Percentiles rank a stretch among this genome's conserved stretches.
These are phyloP conservation scores for Clarias gariepinus DNA, from an alignment of 2,113 vertebrate species.

Conservation along the genomic window DNA sequence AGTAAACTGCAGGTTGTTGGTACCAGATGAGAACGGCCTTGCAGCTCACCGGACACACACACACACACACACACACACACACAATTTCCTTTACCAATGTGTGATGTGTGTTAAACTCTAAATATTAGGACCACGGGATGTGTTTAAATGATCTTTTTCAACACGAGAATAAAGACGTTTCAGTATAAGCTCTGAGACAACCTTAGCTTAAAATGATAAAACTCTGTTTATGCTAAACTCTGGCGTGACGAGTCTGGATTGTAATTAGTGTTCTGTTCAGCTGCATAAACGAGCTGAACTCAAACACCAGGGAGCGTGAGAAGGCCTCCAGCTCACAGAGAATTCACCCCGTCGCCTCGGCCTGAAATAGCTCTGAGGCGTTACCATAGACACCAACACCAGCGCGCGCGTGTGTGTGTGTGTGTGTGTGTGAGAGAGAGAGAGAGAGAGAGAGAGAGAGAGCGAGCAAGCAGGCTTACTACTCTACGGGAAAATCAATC, in stretches of 20 bases:
- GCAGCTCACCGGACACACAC: too few species aligned
- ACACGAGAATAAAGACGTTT: background rate
- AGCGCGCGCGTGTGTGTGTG: too few species aligned
- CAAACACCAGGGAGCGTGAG: constrained; percentile 16
- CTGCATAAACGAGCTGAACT: constrained; percentile 21
- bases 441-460: background rate
- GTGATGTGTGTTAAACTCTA: background rate
- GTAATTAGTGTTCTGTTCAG: background rate
- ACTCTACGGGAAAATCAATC: background rate
- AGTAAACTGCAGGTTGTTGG: too few species aligned
- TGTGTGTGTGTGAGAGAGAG: too few species aligned
- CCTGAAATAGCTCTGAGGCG: constrained; percentile 18
- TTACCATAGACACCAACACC: constrained; percentile 34
- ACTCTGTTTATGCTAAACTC: background rate
- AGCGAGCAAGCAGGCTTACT: background rate
- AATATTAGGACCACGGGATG: background rate
- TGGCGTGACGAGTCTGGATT: background rate
- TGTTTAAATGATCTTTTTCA: background rate
- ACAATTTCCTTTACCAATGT: too few species aligned
- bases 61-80: too few species aligned
- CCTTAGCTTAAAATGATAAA: background rate
- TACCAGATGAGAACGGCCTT: too few species aligned
- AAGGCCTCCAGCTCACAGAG: constrained; percentile 2
- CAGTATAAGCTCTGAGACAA: background rate
- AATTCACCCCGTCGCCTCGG: constrained; percentile 26